Evolutionary conservation across 2,113 vertebrate species (phyloP).

Genomic region (Piaya cayana): DNA sequence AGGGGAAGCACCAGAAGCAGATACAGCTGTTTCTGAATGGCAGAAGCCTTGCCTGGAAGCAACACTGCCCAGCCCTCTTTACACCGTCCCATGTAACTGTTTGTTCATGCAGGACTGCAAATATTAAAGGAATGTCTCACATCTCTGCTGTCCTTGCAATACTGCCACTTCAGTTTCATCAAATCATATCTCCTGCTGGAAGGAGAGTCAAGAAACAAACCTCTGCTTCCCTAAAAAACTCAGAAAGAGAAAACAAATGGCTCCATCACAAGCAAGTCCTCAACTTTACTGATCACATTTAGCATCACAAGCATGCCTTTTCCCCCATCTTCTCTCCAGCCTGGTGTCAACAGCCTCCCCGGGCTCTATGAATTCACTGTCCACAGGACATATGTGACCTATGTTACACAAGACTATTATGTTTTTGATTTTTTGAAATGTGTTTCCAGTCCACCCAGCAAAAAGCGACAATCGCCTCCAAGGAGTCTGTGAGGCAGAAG

Average conservation of each 20-base stretch:
- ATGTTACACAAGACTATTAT: accelerated
- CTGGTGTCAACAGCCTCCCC: neutral
- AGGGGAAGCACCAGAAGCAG: neutral
- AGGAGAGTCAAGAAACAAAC: neutral
- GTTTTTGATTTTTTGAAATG: neutral
- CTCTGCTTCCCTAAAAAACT: neutral
- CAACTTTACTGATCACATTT: neutral
- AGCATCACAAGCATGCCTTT: neutral
- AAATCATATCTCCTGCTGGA: neutral
- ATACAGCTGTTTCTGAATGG: neutral
- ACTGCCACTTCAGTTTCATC: neutral
- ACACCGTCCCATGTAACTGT: neutral
- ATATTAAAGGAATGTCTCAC: neutral
- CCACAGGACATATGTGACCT: neutral
- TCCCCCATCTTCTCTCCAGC: neutral
- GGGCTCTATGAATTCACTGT: neutral
- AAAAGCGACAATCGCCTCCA: neutral
- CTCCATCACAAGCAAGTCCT: neutral
- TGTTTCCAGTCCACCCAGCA: neutral
- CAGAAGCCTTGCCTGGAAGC: neutral
- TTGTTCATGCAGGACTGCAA: neutral
- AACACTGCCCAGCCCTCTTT: neutral
- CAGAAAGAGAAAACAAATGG: neutral
- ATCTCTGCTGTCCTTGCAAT: neutral
- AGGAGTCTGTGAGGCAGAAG: neutral